These are phyloP conservation scores for Accipiter badius DNA, from an alignment of 2,797 vertebrate species.

Conservation along the genomic window DNA sequence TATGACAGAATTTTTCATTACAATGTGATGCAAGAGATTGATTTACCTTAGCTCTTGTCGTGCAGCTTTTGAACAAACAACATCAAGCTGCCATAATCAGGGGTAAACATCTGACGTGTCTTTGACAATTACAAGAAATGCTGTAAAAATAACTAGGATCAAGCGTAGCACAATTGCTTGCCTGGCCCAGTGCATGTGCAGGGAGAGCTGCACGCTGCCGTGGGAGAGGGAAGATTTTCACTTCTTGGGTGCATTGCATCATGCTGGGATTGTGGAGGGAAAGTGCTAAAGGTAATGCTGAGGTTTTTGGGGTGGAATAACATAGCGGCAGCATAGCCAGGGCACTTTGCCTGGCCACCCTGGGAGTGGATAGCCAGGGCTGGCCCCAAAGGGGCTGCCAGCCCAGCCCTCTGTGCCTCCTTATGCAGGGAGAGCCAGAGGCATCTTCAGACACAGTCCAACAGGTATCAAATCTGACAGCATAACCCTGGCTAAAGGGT, in stretches of 20 bases:
- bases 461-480: constrained; percentile 12
- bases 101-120: not conserved
- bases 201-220: accelerated
- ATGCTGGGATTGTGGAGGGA: not conserved
- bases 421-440: not conserved
- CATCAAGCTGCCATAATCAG: not conserved
- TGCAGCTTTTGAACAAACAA: not conserved
- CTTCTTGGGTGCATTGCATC: not conserved
- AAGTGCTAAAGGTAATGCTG: not conserved
- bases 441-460: not conserved
- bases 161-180: not conserved
- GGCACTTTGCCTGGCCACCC: not conserved
- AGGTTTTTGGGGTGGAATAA: not conserved
- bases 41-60: not conserved
- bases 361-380: not conserved
- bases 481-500: not conserved
- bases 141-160: not conserved
- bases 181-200: not conserved
- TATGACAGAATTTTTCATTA: not conserved
- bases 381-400: not conserved
- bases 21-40: not conserved
- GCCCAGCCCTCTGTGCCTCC: not conserved
- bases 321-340: accelerated
- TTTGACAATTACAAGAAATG: constrained; percentile 6
- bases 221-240: not conserved